Base-by-base conservation (phyloP, 1,140 invertebrate species). In the Thaumetopoea pityocampa region DNA sequence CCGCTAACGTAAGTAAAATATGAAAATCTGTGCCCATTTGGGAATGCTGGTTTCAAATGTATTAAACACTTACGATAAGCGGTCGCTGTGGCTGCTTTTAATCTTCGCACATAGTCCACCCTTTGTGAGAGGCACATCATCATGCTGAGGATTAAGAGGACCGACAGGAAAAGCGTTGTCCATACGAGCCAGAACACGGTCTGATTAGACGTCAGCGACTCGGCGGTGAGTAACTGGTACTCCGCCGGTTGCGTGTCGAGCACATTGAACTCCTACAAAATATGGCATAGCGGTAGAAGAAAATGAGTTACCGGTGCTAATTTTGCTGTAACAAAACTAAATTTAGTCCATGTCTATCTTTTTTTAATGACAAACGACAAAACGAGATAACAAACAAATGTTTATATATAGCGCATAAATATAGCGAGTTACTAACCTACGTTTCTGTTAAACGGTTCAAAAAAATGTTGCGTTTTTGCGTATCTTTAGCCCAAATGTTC, bases 31-130 rank as follows among this genome's bases (percentile, higher is more conserved):
- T n/a, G n/a, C n/a, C n/a, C n/a, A 34, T 3, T 22, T 34, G 3
- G 32, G 11, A 34, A 34, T n/a, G n/a, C n/a, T n/a, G n/a, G n/a
- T n/a, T n/a, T n/a, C n/a, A 24, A 29, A 4, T 9, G 23, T n/a
- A 4, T 8, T 9, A 8, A 4, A 10, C 30, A 54, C 86, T 89
- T 88, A 94, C 96, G 94, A 80, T 96, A 97, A 4, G 96, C 94
- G 38, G 94, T 94, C 0, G 95, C 94, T 38, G 96, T 97, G 2
- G 96, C 96, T 8, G 96, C 96, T 83, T 96, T 96, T n/a, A 98
- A 76, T 79, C 95, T 92, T 32, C 96, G 84, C 34, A 91, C 88
- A 71, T 96, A 98, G 34, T 91, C 91, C 1, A 92, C 90, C 43
- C 94, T 86, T 64, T 97, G 96, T 11, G 93, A 92, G 0, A 95